These are phyloP conservation scores for Odontomyia ornata DNA, from an alignment of 2,888 invertebrate species.

Conservation along the genomic window DNA sequence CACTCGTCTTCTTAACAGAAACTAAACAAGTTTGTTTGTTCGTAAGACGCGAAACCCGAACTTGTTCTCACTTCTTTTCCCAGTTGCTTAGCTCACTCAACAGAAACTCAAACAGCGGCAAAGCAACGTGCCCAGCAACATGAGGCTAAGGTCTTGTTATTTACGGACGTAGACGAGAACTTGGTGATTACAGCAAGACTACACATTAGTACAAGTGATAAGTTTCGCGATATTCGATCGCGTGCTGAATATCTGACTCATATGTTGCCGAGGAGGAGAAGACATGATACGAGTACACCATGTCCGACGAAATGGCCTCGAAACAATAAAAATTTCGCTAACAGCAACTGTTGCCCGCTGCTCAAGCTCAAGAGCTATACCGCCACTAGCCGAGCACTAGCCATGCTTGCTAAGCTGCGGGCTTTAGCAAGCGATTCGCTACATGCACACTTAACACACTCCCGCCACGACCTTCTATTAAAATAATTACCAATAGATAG, in stretches of 20 bases:
- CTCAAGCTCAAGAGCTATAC: not conserved
- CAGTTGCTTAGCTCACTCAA: not conserved
- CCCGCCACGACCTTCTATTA: conserved; percentile 15
- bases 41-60: conserved; percentile 23
- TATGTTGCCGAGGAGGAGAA: conserved; percentile 27
- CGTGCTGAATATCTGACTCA: conserved; percentile 25
- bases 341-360: conserved; percentile 18
- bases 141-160: not conserved
- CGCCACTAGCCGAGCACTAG: not conserved
- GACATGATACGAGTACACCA: not conserved
- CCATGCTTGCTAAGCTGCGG: not conserved
- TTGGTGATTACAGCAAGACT: not conserved
- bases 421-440: not conserved
- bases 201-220: not conserved
- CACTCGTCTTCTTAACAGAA: conserved; percentile 14
- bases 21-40: conserved; percentile 29
- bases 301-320: not conserved
- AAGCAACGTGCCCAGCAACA: not conserved
- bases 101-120: not conserved
- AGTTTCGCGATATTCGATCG: conserved; percentile 21
- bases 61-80: conserved; percentile 6
- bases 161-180: not conserved
- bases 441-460: conserved; percentile 11
- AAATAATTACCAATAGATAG: conserved; percentile 17
- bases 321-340: conserved; percentile 23